phyloP scores from a whole-genome alignment of 2,888 invertebrate species.

The Catotricha subobsoleta region DNA sequence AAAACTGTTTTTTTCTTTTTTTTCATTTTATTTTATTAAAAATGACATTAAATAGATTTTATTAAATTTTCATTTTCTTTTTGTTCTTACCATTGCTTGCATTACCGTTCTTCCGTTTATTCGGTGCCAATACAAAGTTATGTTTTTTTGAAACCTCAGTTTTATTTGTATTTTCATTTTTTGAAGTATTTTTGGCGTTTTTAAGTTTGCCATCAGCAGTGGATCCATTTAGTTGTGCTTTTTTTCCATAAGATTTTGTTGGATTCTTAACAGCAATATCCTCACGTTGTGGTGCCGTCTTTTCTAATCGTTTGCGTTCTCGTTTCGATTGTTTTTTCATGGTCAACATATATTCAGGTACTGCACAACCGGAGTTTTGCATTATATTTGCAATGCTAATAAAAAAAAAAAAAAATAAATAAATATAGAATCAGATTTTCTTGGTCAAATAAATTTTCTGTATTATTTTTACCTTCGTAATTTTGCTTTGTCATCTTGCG shows the following conservation, averaged over 20 bases:
- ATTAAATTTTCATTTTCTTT: background rate
- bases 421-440: background rate
- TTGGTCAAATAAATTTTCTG: too few relatives aligned
- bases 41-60: background rate
- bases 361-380: conserved; percentile 76
- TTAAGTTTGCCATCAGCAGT: too few relatives aligned
- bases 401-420: conserved; percentile 9
- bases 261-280: conserved; percentile 29
- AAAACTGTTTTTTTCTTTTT: too few relatives aligned
- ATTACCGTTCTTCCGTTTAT: too few relatives aligned
- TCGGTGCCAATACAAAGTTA: too few relatives aligned
- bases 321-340: conserved; percentile 49
- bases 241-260: conserved; percentile 17
- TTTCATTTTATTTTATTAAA: background rate
- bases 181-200: too few relatives aligned
- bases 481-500: conserved; percentile 70
- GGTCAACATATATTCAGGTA: conserved; percentile 78
- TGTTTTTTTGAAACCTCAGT: too few relatives aligned
- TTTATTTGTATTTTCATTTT: too few relatives aligned
- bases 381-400: conserved; percentile 77
- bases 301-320: conserved; percentile 37
- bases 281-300: conserved; percentile 43
- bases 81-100: too few relatives aligned
- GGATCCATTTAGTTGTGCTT: background rate
- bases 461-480: conserved; percentile 51